Percentiles rank a stretch among this genome's conserved stretches.
Conservation (phyloP, 30 jellyfish, hydroid and myxozoan genomes). For the Cassiopea andromeda region DNA sequence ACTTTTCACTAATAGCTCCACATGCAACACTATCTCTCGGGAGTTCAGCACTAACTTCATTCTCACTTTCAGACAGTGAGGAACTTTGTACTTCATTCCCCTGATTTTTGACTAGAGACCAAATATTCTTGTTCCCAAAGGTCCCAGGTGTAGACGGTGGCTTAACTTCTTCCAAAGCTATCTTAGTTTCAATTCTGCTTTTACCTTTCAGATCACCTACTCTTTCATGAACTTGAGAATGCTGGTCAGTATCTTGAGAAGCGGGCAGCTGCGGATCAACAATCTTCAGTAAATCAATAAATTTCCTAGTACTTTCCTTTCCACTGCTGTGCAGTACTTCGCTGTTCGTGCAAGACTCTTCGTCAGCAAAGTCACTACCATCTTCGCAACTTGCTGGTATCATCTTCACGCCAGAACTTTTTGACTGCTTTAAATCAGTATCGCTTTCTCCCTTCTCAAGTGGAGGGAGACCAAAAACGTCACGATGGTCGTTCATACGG, state of each 20-base stretch:
- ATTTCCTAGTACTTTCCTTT: slow-evolving; percentile 1
- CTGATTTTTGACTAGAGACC: slow-evolving; percentile 4
- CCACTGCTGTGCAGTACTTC: not conserved
- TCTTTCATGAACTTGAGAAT: not conserved
- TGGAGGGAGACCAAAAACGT: slow-evolving; percentile 18
- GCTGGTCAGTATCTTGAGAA: not conserved
- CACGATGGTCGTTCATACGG: slow-evolving; percentile 21
- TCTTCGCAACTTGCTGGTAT: slow-evolving; percentile 46
- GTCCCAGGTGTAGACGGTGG: not conserved
- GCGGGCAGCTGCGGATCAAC: not conserved
- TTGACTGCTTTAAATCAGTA: not conserved
- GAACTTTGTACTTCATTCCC: not conserved
- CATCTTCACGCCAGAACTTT: not conserved
- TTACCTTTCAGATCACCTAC: not conserved
- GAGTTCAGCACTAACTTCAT: not conserved
- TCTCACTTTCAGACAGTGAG: slow-evolving; percentile 15
- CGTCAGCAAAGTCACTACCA: slow-evolving; percentile 42
- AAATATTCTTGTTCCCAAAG: not conserved
- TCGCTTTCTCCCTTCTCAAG: not conserved
- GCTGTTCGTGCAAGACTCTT: slow-evolving; percentile 6
- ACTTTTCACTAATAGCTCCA: slow-evolving; percentile 11
- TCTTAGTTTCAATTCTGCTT: not conserved
- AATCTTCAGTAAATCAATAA: slow-evolving; percentile 7
- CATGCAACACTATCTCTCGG: not conserved
- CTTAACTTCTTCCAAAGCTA: not conserved